Base-by-base conservation (phyloP, 1,140 invertebrate genomes). In the Drosophila setifemur region DNA sequence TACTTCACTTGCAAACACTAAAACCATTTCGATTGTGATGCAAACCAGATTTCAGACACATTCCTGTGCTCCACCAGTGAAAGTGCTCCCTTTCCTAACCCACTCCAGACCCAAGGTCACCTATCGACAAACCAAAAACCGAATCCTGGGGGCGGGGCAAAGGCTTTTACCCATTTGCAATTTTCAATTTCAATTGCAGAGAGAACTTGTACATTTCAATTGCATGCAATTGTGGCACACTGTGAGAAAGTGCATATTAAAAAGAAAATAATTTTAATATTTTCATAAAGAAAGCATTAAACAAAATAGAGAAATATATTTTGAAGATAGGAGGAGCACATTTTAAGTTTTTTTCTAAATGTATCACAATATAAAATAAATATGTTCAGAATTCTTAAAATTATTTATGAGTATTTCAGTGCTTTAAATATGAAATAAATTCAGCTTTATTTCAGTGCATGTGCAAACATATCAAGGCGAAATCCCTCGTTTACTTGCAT, bases 221-320 rank as follows among this genome's bases (percentile, higher is more conserved):
- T 85, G 54, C 64, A 78, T 78, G 78, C 71, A 72, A 74, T 83
- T n/a, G n/a, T n/a, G n/a, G n/a, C n/a, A n/a, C 43, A 43, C 48
- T n/a, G 14, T 0, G 6, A 54, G 6, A 28, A 21, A 53, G n/a
- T n/a, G n/a, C n/a, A n/a, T n/a, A n/a, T n/a, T n/a, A n/a, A n/a
- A 53, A 9, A n/a, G 0, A 1, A 18, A 31, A 31, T n/a, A 3
- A n/a, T n/a, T 29, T 29, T 29, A 14, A 12, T 14, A 5, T 14
- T 14, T 14, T n/a, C n/a, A 1, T 11, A 7, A 4, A 4, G 28
- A 3, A 4, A 29, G n/a, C n/a, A n/a, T n/a, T n/a, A n/a, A n/a
- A n/a, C n/a, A n/a, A n/a, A n/a, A n/a, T n/a, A n/a, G n/a, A n/a
- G n/a, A n/a, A n/a, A n/a, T n/a, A n/a, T n/a, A n/a, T n/a, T n/a